Base-by-base conservation (phyloP, 2,113 vertebrate genomes). In the Dipodomys spectabilis region DNA sequence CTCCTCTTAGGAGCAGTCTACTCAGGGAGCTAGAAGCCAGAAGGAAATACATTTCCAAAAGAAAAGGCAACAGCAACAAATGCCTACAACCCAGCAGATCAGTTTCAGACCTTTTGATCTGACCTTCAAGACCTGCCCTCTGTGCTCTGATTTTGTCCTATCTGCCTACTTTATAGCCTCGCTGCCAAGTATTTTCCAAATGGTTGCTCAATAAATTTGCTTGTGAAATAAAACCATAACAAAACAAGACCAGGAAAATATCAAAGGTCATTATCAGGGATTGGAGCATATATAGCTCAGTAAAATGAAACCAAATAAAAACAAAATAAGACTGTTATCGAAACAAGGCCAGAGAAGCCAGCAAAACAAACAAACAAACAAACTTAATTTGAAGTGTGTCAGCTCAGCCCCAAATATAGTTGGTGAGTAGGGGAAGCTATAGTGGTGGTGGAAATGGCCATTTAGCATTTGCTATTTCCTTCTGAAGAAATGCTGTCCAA, bases 201-300 rank as follows among this genome's bases (percentile, higher is more conserved):
- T 86, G 81, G 67, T 94, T 95, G 84, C 93, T 91, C 80, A 95
- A 86, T 72, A 92, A 64, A 89, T 95, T 78, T 91, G 67, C 83
- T 95, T 95, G 45, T 94, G 92, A 95, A 95, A 95, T 95, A 95
- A 67, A 95, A 93, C 75, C 25, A 78, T 73, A 95, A 75, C 62
- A 75, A 80, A 94, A 27, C 79, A 88, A 95, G 92, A 89, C 65
- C 65, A 69, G 81, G 45, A 95, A 81, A 86, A 5, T 57, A 64
- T 91, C 87, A 95, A 19, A 95, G 93, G 87, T 97, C 87, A 67
- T 92, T 92, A 82, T 65, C 35, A 30, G 30, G 60, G 20, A 4
- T 32, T 25, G 60, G 32, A 18, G 30, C 32, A 67, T 67, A 77
- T 65, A 49, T 67, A 77, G 73, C 39, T 88, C 72, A 88, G 27